A percentile compares a stretch with the other conserved stretches of the same genome.
Evolutionary conservation across 2,888 invertebrate genomes (phyloP).

Genomic region (Orchestes rusci): DNA sequence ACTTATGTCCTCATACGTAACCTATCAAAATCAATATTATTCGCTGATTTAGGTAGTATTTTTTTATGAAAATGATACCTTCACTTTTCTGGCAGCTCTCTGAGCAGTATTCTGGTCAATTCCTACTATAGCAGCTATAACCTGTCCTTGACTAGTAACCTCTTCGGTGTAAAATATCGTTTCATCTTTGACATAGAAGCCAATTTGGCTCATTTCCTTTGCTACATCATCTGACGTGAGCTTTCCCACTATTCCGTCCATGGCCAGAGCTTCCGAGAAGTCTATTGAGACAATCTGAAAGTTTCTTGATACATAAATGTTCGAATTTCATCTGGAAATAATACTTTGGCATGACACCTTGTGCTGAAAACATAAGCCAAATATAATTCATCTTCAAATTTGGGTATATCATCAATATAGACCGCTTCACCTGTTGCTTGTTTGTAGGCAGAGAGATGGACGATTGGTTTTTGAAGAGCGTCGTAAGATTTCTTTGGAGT

Average conservation of each 20-base stretch:
- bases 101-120: slow-evolving; percentile 72
- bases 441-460: slow-evolving; percentile 75
- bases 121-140: slow-evolving; percentile 58
- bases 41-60: neutral
- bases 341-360: slow-evolving; percentile 65
- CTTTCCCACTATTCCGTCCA: slow-evolving; percentile 74
- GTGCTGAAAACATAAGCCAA: slow-evolving; percentile 72
- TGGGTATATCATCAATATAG: slow-evolving; percentile 83
- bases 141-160: slow-evolving; percentile 60
- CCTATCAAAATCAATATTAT: neutral
- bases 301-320: neutral
- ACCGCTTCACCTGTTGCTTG: slow-evolving; percentile 80
- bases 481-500: slow-evolving; percentile 4
- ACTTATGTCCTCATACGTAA: slow-evolving; percentile 67
- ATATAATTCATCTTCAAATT: slow-evolving; percentile 67
- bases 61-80: slow-evolving; percentile 47
- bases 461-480: slow-evolving; percentile 26
- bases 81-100: slow-evolving; percentile 71
- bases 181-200: slow-evolving; percentile 73
- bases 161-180: slow-evolving; percentile 71
- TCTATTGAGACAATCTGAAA: slow-evolving; percentile 59
- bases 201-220: slow-evolving; percentile 54
- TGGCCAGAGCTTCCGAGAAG: slow-evolving; percentile 59
- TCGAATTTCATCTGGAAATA: neutral
- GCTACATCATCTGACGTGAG: slow-evolving; percentile 69